Conservation (phyloP, 2,888 invertebrate genomes). For the Chrysina gloriosa region DNA sequence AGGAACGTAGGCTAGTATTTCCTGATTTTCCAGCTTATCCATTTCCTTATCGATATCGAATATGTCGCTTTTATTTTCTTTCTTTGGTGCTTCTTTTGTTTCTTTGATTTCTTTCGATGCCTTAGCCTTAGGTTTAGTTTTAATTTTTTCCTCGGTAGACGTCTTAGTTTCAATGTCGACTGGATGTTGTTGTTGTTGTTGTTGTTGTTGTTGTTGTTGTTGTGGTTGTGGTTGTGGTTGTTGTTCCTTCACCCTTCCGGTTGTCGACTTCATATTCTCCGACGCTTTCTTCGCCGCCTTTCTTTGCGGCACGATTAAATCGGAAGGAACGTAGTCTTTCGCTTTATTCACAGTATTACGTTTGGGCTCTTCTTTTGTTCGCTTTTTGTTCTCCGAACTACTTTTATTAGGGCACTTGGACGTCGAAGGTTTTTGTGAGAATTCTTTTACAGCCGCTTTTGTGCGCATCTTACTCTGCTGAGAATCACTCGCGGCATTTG, state of each 20-base stretch:
- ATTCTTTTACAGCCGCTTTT: conserved; percentile 88
- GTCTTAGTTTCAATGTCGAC: conserved; percentile 41
- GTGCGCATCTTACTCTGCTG: conserved; percentile 78
- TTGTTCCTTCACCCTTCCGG: conserved; percentile 62
- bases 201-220: too few species aligned
- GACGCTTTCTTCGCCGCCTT: conserved; percentile 93
- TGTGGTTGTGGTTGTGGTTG: too few species aligned
- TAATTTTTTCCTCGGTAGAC: conserved; percentile 17
- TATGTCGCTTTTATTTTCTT: conserved; percentile 63
- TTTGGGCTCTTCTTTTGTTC: conserved; percentile 50
- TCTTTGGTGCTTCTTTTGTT: conserved; percentile 47
- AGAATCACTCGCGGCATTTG: conserved; percentile 75
- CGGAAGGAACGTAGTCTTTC: conserved; percentile 74
- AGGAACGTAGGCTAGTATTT: conserved; percentile 85
- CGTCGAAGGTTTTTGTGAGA: conserved; percentile 67
- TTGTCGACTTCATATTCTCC: conserved; percentile 82
- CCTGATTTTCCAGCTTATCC: conserved; percentile 70
- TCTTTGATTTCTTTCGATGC: conserved; percentile 50
- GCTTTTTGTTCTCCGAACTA: conserved; percentile 57
- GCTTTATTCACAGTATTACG: conserved; percentile 60
- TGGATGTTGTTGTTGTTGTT: too few species aligned
- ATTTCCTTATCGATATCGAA: conserved; percentile 74
- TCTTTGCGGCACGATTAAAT: conserved; percentile 88
- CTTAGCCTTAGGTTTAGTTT: conserved; percentile 51
- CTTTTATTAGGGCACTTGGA: conserved; percentile 56